A percentile compares a stretch with the other conserved stretches of the same genome.
Evolutionary conservation across 2,888 invertebrate species (phyloP).

Genomic region (Spicauda simplicius): DNA sequence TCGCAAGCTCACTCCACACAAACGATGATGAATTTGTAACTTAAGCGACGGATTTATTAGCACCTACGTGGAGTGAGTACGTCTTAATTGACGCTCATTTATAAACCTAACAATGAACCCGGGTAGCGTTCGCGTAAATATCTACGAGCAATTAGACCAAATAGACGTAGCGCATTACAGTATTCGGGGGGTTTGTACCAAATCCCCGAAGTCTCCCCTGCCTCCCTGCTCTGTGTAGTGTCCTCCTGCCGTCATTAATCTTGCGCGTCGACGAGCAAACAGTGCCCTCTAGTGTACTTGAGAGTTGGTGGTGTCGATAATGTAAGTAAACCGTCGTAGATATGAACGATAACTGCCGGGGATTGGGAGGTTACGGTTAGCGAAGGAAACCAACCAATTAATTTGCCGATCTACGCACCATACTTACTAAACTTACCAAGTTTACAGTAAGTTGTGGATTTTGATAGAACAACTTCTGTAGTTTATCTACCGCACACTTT

Average conservation of each 20-base stretch:
- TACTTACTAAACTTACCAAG: background rate
- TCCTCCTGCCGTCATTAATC: constrained; percentile 78
- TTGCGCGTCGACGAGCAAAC: constrained; percentile 68
- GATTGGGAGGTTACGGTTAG: constrained; percentile 15
- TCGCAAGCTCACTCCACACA: constrained; percentile 39
- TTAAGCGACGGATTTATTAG: constrained; percentile 42
- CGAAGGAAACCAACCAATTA: background rate
- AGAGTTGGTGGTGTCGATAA: constrained; percentile 66
- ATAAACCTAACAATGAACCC: constrained; percentile 58
- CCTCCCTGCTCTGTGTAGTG: constrained; percentile 55
- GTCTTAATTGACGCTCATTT: constrained; percentile 62
- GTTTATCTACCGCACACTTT: background rate
- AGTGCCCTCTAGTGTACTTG: constrained; percentile 61
- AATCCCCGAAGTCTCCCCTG: constrained; percentile 50
- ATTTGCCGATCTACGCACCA: background rate
- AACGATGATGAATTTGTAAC: constrained; percentile 46
- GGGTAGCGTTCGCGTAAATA: constrained; percentile 55
- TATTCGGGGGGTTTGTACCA: constrained; percentile 53
- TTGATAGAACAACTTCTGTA: background rate
- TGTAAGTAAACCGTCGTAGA: constrained; percentile 56
- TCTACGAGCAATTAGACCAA: constrained; percentile 64
- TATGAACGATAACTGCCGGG: constrained; percentile 53
- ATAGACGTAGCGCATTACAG: constrained; percentile 55
- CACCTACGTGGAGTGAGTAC: constrained; percentile 44
- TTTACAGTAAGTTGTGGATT: background rate